Evolutionary conservation across 2,888 invertebrate genomes (phyloP).

Genomic region (Margaritifera margaritifera): DNA sequence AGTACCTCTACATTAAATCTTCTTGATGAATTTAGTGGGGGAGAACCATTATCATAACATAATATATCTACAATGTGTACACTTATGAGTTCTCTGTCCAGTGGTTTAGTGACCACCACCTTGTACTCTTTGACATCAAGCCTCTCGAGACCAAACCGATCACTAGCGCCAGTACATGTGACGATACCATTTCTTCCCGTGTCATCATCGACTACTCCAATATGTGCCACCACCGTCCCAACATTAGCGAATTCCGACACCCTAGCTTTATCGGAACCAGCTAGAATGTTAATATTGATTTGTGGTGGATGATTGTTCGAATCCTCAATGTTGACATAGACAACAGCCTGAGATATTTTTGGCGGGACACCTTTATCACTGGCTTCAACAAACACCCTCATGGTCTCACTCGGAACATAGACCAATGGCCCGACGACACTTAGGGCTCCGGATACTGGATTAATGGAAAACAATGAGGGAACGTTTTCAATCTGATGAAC

Average conservation of each 20-base stretch:
- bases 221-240: slow-evolving; percentile 59
- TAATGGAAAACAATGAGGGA: slow-evolving; percentile 41
- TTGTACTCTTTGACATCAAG: slow-evolving; percentile 56
- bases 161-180: slow-evolving; percentile 46
- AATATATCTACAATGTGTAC: slow-evolving; percentile 37
- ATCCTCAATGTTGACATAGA: slow-evolving; percentile 78
- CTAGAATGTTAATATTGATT: slow-evolving; percentile 57
- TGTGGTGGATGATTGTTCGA: slow-evolving; percentile 96
- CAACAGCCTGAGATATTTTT: slow-evolving; percentile 50
- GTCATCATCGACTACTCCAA: slow-evolving; percentile 56
- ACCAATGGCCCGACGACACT: slow-evolving; percentile 48
- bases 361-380: slow-evolving; percentile 54
- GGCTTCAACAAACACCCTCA: slow-evolving; percentile 52
- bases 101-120: slow-evolving; percentile 37
- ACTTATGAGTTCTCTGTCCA: slow-evolving; percentile 42
- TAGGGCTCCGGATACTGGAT: slow-evolving; percentile 51
- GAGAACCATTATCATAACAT: slow-evolving; percentile 47
- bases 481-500: slow-evolving; percentile 44
- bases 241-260: slow-evolving; percentile 59
- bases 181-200: slow-evolving; percentile 60
- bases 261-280: slow-evolving; percentile 26
- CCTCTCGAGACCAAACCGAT: slow-evolving; percentile 52
- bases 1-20: slow-evolving; percentile 75
- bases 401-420: slow-evolving; percentile 44
- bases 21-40: slow-evolving; percentile 39